Percentiles rank a stretch among this genome's conserved stretches.
Evolutionary conservation across 2,888 invertebrate genomes (phyloP).

Genomic region (Cactoblastis cactorum): DNA sequence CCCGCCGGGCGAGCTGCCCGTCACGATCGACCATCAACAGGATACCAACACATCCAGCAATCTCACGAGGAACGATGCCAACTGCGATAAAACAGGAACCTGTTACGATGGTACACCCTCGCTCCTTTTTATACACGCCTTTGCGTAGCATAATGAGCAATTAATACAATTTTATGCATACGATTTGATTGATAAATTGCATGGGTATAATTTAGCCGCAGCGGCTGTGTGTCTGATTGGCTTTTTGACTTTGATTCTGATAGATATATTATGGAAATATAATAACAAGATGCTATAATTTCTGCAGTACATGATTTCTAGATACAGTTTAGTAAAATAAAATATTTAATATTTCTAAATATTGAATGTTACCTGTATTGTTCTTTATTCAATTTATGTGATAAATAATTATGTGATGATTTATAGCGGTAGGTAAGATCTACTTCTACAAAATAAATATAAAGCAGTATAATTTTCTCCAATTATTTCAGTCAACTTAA

Average conservation of each 20-base stretch:
- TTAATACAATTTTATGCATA: neutral
- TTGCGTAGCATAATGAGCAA: neutral
- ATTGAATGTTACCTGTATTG: too few relatives aligned
- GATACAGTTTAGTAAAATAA: too few relatives aligned
- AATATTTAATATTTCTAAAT: too few relatives aligned
- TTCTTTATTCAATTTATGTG: too few relatives aligned
- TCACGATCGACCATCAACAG: constrained; percentile 88
- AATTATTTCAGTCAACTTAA: neutral
- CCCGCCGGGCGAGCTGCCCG: constrained; percentile 80
- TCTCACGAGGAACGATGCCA: constrained; percentile 87
- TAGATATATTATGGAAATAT: too few relatives aligned
- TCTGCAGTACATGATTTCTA: too few relatives aligned
- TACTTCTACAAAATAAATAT: too few relatives aligned
- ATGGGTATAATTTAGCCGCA: neutral
- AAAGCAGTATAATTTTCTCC: neutral
- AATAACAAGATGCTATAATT: too few relatives aligned
- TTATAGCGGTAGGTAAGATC: too few relatives aligned
- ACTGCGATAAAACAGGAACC: constrained; percentile 96
- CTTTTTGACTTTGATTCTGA: too few relatives aligned
- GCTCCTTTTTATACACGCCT: neutral
- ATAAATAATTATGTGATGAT: too few relatives aligned
- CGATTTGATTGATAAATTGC: neutral
- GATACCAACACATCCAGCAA: constrained; percentile 85
- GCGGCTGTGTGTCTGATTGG: too few relatives aligned
- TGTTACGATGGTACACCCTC: constrained; percentile 92